phyloP scores from a whole-genome alignment of 2,113 vertebrate genomes.

The Campylomormyrus tamandua region DNA sequence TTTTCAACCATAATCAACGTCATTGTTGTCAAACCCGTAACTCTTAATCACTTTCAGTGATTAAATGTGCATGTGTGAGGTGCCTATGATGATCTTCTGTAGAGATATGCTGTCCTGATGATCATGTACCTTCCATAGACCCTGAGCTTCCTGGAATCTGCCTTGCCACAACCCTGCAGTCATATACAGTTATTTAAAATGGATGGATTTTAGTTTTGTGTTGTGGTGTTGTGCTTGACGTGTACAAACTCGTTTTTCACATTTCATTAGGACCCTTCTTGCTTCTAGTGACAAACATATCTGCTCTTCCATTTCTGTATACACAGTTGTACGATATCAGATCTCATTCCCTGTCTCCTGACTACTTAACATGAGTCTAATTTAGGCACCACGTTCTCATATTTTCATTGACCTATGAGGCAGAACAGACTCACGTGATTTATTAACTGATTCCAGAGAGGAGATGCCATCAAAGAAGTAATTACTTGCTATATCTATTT shows the following conservation, averaged over 20 bases:
- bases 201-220: background rate
- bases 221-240: too few species aligned
- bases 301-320: background rate
- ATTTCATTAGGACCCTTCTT: background rate
- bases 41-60: background rate
- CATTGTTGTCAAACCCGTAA: background rate
- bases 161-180: too few species aligned
- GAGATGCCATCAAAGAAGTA: background rate
- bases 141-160: background rate
- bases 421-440: slow-evolving; percentile 6
- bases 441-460: slow-evolving; percentile 11
- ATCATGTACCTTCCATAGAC: background rate
- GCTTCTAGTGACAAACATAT: too few species aligned
- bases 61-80: background rate
- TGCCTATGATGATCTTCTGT: background rate
- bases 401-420: slow-evolving; percentile 5
- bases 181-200: background rate
- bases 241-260: background rate
- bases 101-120: background rate
- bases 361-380: slow-evolving; percentile 1
- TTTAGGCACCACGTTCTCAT: background rate
- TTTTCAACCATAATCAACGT: background rate
- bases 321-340: background rate
- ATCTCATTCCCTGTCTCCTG: background rate
- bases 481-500: slow-evolving; percentile 11